A percentile compares a stretch with the other conserved stretches of the same genome.
Evolutionary conservation across 2,888 invertebrate species (phyloP).

Genomic region (Polymixis flavicincta): DNA sequence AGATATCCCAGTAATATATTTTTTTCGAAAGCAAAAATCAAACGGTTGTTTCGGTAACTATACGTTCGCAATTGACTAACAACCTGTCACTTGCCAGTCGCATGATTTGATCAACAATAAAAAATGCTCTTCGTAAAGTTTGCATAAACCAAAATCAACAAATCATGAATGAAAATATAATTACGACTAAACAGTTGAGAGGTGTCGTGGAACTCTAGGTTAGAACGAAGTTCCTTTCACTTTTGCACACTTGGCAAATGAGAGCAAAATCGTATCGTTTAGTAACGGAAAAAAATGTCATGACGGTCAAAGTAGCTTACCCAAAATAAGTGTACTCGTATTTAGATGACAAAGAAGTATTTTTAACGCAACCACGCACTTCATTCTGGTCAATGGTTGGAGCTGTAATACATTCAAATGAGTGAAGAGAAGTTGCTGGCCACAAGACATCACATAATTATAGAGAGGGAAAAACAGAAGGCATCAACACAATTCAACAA

Average conservation of each 20-base stretch:
- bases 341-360: not conserved
- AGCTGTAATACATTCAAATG: not conserved
- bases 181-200: not conserved
- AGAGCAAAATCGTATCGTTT: not conserved
- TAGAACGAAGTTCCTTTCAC: not conserved
- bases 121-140: not conserved
- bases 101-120: not conserved
- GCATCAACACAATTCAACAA: slow-evolving; percentile 25
- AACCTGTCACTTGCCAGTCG: slow-evolving; percentile 10
- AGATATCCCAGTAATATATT: not conserved
- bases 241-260: not conserved
- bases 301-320: not conserved
- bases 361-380: not conserved
- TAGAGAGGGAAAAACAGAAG: not conserved
- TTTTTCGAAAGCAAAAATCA: not conserved
- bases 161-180: not conserved
- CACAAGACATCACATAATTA: not conserved
- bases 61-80: not conserved
- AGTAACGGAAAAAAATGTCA: not conserved
- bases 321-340: not conserved
- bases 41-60: slow-evolving; percentile 6
- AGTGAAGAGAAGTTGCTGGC: not conserved
- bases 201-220: not conserved
- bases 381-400: not conserved
- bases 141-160: not conserved